Conservation (phyloP, 2,113 vertebrate species). For the Strigops habroptila region DNA sequence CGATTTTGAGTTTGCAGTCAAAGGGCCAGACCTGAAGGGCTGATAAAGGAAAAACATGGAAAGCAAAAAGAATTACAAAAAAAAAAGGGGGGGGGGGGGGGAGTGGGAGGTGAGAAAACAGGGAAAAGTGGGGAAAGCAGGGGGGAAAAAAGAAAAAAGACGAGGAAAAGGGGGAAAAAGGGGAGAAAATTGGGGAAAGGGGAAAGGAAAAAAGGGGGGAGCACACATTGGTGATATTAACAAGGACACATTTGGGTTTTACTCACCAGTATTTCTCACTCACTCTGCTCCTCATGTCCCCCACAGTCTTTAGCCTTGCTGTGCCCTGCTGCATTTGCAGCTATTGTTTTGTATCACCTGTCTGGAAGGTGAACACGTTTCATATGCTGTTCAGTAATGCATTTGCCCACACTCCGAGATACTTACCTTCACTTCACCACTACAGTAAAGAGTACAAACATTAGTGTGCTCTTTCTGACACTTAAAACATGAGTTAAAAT, state of each 20-base stretch:
- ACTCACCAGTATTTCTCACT: background rate
- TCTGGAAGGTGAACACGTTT: rapidly evolving
- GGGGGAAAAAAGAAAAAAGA: background rate
- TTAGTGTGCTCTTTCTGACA: background rate
- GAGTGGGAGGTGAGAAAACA: too few species aligned
- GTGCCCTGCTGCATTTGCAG: background rate
- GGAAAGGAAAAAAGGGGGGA: background rate
- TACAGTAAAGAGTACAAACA: too few species aligned
- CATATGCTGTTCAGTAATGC: background rate
- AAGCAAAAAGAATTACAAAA: background rate
- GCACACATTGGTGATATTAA: background rate
- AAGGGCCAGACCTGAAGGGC: background rate
- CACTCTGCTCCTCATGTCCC: background rate
- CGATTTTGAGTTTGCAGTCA: background rate
- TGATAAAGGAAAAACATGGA: background rate
- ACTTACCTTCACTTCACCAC: background rate
- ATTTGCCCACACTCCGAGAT: background rate
- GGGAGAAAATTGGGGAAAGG: background rate
- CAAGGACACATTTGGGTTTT: background rate
- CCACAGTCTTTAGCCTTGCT: background rate
- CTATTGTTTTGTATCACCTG: background rate
- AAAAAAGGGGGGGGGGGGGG: too few species aligned
- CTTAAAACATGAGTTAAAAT: background rate
- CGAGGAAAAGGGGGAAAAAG: background rate
- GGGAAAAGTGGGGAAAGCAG: background rate